phyloP scores from a whole-genome alignment of 1,140 invertebrate species.

The Zophobas morio region DNA sequence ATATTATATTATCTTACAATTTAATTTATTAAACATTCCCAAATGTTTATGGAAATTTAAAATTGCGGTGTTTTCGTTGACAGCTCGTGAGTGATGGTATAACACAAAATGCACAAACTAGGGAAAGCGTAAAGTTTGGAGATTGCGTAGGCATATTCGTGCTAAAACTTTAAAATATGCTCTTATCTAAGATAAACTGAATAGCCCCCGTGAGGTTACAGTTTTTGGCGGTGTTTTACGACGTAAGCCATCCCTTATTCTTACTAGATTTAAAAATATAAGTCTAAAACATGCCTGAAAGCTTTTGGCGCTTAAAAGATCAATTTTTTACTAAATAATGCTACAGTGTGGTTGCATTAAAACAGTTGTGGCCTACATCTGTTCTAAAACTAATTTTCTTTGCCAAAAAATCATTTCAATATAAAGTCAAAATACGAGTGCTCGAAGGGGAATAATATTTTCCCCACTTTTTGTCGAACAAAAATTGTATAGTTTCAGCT shows the following conservation, averaged over 20 bases:
- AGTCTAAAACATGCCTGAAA: slow-evolving; percentile 3
- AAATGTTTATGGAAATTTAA: not conserved
- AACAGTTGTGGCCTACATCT: no score
- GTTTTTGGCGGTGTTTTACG: slow-evolving; percentile 18
- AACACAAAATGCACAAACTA: slow-evolving; percentile 32
- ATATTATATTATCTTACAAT: not conserved
- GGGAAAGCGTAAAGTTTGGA: slow-evolving; percentile 34
- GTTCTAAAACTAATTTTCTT: no score
- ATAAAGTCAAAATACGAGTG: no score
- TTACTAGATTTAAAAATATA: slow-evolving; percentile 20
- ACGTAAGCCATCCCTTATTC: not conserved
- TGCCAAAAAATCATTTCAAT: no score
- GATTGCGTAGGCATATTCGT: slow-evolving; percentile 32
- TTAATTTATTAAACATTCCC: not conserved
- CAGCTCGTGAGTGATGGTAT: slow-evolving; percentile 16
- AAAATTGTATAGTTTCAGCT: no score
- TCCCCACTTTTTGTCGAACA: no score
- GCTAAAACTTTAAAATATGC: slow-evolving; percentile 36
- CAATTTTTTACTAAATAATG: not conserved
- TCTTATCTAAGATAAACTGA: slow-evolving; percentile 33
- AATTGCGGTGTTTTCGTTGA: slow-evolving; percentile 14
- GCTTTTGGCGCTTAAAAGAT: not conserved
- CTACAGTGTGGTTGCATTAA: no score
- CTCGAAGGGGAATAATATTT: no score
- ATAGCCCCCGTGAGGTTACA: slow-evolving; percentile 27